phyloP scores from a whole-genome alignment of 30 jellyfish, hydroid and myxozoan genomes.

The Aurelia sp. region DNA sequence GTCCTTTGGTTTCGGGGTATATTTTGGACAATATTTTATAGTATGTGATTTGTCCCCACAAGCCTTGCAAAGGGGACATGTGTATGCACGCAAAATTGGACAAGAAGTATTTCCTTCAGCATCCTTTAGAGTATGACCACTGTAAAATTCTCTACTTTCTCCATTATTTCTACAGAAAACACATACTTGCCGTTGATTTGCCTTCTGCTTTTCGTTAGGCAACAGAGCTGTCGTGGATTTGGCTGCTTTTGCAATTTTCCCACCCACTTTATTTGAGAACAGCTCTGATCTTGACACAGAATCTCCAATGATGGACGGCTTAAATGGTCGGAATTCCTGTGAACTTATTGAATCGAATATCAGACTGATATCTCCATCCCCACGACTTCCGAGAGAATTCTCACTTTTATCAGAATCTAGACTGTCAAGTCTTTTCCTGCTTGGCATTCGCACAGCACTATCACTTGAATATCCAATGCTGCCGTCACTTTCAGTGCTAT shows the following conservation, averaged over 20 bases:
- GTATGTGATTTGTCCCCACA: constrained; percentile 97
- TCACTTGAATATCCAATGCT: constrained; percentile 33
- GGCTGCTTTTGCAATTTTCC: constrained; percentile 46
- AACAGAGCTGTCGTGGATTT: constrained; percentile 18
- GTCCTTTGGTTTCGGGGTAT: constrained; percentile 98
- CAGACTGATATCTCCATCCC: constrained; percentile 75
- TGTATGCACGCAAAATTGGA: constrained; percentile 97
- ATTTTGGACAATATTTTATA: constrained; percentile 96
- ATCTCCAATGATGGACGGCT: constrained; percentile 79
- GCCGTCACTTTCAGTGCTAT: constrained; percentile 15
- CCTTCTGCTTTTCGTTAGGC: constrained; percentile 61
- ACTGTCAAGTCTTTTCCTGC: constrained; percentile 94
- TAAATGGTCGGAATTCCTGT: constrained; percentile 47
- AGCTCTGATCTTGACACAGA: constrained; percentile 58
- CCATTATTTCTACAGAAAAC: constrained; percentile 99
- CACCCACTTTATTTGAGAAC: constrained; percentile 39
- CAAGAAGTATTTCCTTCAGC: constrained; percentile 98
- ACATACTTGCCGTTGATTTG: constrained; percentile 86
- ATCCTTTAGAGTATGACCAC: constrained; percentile 95
- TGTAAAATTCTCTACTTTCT: constrained; percentile 95
- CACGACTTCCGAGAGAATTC: constrained; percentile 84
- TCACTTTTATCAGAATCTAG: constrained; percentile 95
- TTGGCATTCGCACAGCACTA: constrained; percentile 21
- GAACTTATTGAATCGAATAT: constrained; percentile 67
- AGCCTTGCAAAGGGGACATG: constrained; percentile 99